These are phyloP conservation scores for Euphonia xanthogaster DNA, from an alignment of 2,797 vertebrate genomes.

Conservation along the genomic window DNA sequence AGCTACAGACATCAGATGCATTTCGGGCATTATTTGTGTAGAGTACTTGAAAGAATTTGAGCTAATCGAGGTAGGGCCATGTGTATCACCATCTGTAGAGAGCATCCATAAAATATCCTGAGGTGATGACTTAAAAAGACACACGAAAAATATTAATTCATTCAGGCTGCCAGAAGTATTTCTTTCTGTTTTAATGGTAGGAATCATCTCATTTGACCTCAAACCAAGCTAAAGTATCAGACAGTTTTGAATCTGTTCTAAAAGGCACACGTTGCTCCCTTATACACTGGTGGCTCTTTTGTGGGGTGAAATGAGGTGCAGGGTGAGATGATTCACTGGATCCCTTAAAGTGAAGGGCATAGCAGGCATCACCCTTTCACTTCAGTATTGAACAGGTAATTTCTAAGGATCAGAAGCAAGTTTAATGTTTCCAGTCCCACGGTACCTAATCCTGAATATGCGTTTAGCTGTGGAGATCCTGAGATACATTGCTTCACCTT, in stretches of 20 bases:
- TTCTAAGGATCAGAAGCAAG: background rate
- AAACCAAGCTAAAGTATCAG: background rate
- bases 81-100: conserved; percentile 28
- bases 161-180: background rate
- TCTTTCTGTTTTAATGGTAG: background rate
- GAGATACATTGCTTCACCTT: background rate
- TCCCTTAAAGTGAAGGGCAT: background rate
- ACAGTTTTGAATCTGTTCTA: background rate
- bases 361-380: background rate
- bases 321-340: background rate
- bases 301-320: background rate
- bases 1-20: background rate
- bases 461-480: background rate
- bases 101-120: conserved; percentile 9
- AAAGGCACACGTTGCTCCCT: background rate
- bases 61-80: background rate
- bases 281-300: background rate
- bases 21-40: conserved; percentile 17
- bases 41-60: conserved; percentile 32
- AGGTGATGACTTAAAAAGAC: conserved; percentile 50
- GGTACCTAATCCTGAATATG: background rate
- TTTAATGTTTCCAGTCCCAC: background rate
- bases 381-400: background rate
- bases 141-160: background rate
- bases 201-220: background rate